phyloP scores from a whole-genome alignment of 2,797 vertebrate genomes.

The Cottoperca gobio region DNA sequence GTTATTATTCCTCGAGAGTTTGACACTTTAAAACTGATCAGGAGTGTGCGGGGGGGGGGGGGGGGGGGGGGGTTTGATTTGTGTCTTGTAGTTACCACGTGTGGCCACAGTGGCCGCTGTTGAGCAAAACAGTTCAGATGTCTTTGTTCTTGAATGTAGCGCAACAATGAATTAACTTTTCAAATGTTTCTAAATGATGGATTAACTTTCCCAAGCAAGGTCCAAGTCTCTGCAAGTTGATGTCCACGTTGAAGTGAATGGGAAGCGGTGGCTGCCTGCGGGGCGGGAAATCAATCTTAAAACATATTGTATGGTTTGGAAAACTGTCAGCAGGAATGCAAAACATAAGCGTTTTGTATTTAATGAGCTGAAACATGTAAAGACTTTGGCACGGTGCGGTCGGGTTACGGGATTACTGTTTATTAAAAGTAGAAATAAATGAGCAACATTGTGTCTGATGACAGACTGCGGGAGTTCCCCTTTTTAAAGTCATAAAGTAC shows the following conservation, averaged over 20 bases:
- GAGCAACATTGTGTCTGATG: slow-evolving; percentile 35
- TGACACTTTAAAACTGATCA: no score
- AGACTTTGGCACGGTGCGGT: slow-evolving; percentile 54
- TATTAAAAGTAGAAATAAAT: slow-evolving; percentile 61
- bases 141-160: no score
- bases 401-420: slow-evolving; percentile 31
- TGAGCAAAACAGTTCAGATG: no score
- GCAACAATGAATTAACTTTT: slow-evolving; percentile 9
- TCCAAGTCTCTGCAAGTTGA: slow-evolving; percentile 39
- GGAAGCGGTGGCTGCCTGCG: slow-evolving; percentile 42
- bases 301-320: slow-evolving; percentile 56
- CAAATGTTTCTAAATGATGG: slow-evolving; percentile 36
- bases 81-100: no score
- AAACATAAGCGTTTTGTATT: slow-evolving; percentile 62
- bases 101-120: no score
- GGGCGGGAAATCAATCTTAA: slow-evolving; percentile 57
- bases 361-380: slow-evolving; percentile 68
- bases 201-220: slow-evolving; percentile 26
- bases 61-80: no score
- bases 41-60: no score
- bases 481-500: slow-evolving; percentile 27
- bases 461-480: slow-evolving; percentile 18
- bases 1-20: no score
- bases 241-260: slow-evolving; percentile 45
- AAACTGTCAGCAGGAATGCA: slow-evolving; percentile 56